A percentile compares a stretch with the other conserved stretches of the same genome.
phyloP scores from a whole-genome alignment of 2,113 vertebrate genomes.

The Clinocottus analis region DNA sequence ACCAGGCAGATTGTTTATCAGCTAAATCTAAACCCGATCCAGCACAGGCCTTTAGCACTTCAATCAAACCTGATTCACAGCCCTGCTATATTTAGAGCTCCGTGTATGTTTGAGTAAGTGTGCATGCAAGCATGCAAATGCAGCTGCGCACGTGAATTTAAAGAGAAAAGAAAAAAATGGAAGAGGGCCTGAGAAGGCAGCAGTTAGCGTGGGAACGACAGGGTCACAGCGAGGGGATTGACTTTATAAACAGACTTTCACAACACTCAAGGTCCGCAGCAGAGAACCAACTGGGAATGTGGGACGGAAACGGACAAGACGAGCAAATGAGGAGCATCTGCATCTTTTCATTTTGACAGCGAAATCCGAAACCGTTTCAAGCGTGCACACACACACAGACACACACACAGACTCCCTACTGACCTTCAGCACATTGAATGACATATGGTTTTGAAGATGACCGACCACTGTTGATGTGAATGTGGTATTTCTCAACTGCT shows the following conservation, averaged over 20 bases:
- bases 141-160: slow-evolving; percentile 40
- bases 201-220: slow-evolving; percentile 79
- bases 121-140: slow-evolving; percentile 4
- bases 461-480: slow-evolving; percentile 14
- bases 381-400: neutral
- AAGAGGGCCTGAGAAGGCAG: slow-evolving; percentile 65
- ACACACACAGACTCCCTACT: slow-evolving; percentile 2
- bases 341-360: slow-evolving; percentile 37
- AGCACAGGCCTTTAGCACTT: slow-evolving; percentile 16
- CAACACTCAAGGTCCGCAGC: slow-evolving; percentile 58
- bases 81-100: slow-evolving; percentile 57
- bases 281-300: slow-evolving; percentile 15
- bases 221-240: slow-evolving; percentile 66
- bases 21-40: slow-evolving; percentile 43
- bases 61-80: slow-evolving; percentile 28
- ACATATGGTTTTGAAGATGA: slow-evolving; percentile 29
- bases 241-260: slow-evolving; percentile 80
- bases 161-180: neutral
- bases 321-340: slow-evolving; percentile 31
- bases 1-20: slow-evolving; percentile 29
- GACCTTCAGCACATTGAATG: slow-evolving; percentile 24
- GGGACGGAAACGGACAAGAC: slow-evolving; percentile 17
- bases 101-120: slow-evolving; percentile 22
- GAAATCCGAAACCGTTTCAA: neutral
- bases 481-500: slow-evolving; percentile 39